Evolutionary conservation across 2,113 vertebrate genomes (phyloP), one percentile per base, ranked within the genome.

Genomic region (Sprattus sprattus): DNA sequence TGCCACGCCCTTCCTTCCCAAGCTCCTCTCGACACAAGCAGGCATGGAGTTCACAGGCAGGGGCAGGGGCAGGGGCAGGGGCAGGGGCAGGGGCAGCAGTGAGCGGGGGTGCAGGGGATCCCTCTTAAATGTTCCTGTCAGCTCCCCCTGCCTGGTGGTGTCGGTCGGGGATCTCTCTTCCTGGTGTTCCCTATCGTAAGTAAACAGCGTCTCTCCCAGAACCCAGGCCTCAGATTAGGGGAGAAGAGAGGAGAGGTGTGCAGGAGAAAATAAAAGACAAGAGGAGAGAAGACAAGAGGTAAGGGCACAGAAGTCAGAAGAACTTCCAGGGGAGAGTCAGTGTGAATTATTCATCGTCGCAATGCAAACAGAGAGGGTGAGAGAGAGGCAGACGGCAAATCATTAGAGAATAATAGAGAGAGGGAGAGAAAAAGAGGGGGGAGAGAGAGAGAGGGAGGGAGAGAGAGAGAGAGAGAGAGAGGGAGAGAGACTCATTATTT

Each of bases 261-360:
- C 2, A 22, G 39, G 39, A 39, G 54, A 57, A 3, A 57, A 20
- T 4, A 57, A 7, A 60, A n/a, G 18, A 13, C 54, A 57, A 20
- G 52, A 57, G 54, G 13, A 60, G 54, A 60, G 54, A 60, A n/a
- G 54, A 18, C 25, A 71, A 28, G n/a, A 32, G 64, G 1, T 32
- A 32, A 71, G n/a, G 28, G n/a, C 64, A 71, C 1, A 13, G 9
- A 60, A 60, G 54, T 60, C 54, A 60, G 18, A 54, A 54, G 16
- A 60, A 60, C 54, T 60, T 60, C 22, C 54, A 60, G 18, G 44
- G 39, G 25, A 7, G 81, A 71, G 45, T 10, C 15, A 46, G 50
- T 47, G 82, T 25, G n/a, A 87, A 84, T 84, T 46, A 81, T 87
- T 8, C 50, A 84, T 81, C n/a, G 28, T 78, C 28, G 13, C 54